Conservation (phyloP, 2,888 invertebrate species). For the Drosophila longiperda region DNA sequence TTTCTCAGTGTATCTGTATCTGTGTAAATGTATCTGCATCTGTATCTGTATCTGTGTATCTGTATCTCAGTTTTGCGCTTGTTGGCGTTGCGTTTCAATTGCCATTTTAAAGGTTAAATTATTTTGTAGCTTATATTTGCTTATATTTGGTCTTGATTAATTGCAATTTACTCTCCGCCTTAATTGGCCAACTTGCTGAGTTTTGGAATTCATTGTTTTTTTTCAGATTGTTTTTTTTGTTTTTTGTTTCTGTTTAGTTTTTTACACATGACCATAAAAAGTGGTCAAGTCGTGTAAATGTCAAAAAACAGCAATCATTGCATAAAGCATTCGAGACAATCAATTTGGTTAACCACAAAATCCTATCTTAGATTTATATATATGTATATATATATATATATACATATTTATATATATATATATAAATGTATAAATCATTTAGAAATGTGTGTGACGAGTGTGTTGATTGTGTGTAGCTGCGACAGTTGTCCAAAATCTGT, state of each 20-base stretch:
- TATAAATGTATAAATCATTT: not conserved
- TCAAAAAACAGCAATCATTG: constrained; percentile 1
- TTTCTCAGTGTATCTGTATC: constrained; percentile 14
- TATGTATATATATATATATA: constrained; percentile 9
- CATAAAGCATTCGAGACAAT: constrained; percentile 34
- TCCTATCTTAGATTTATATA: not conserved
- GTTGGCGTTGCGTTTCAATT: constrained; percentile 67
- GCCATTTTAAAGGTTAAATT: constrained; percentile 75
- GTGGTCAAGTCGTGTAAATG: constrained; percentile 27
- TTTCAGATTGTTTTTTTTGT: not conserved
- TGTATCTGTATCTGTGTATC: constrained; percentile 20
- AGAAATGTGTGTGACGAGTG: constrained; percentile 10
- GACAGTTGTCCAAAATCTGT: constrained; percentile 73
- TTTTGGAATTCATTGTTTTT: constrained; percentile 39
- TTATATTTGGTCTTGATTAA: constrained; percentile 79
- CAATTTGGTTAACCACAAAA: constrained; percentile 44
- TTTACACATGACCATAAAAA: constrained; percentile 39
- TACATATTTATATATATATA: constrained; percentile 18
- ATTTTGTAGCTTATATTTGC: constrained; percentile 68
- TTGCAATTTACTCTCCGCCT: constrained; percentile 67
- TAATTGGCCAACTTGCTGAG: constrained; percentile 61
- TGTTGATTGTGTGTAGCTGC: constrained; percentile 25
- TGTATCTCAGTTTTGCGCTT: constrained; percentile 21
- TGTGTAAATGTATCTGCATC: constrained; percentile 10
- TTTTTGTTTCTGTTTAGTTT: not conserved